These are phyloP conservation scores for Nixonia krombeini DNA, from an alignment of 1,140 invertebrate species.

Conservation along the genomic window DNA sequence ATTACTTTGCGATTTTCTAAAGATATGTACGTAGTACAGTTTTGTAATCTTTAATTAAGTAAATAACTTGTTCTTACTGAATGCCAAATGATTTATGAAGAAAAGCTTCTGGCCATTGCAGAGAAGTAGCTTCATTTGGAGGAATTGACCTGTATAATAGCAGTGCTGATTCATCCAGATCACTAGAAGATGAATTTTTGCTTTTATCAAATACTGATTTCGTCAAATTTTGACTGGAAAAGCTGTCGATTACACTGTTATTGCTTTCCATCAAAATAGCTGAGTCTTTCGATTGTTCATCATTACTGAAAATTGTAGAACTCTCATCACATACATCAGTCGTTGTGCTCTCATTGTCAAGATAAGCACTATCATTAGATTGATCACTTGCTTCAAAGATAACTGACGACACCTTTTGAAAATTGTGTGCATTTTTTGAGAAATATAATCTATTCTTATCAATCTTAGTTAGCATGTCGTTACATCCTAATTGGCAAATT, in stretches of 20 bases:
- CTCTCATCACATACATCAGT: slow-evolving; percentile 10
- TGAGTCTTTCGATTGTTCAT: slow-evolving; percentile 30
- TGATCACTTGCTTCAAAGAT: slow-evolving; percentile 59
- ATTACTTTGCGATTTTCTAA: too few relatives aligned
- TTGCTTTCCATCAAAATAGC: slow-evolving; percentile 13
- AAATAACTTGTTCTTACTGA: slow-evolving; percentile 72
- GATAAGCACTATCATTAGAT: slow-evolving; percentile 44
- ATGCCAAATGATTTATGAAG: slow-evolving; percentile 76
- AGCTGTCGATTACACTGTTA: slow-evolving; percentile 23
- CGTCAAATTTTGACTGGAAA: slow-evolving; percentile 18
- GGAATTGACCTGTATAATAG: slow-evolving; percentile 48
- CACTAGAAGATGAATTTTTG: slow-evolving; percentile 26
- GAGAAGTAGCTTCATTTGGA: slow-evolving; percentile 55
- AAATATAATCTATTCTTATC: slow-evolving; percentile 64
- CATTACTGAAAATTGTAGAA: background rate
- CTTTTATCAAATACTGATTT: slow-evolving; percentile 20
- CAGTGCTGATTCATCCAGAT: slow-evolving; percentile 19
- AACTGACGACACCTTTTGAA: slow-evolving; percentile 53
- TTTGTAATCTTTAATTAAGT: background rate
- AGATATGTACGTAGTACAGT: too few relatives aligned
- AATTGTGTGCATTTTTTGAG: slow-evolving; percentile 49
- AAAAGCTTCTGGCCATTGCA: slow-evolving; percentile 73
- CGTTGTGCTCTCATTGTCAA: slow-evolving; percentile 13
- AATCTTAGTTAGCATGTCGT: slow-evolving; percentile 74
- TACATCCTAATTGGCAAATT: slow-evolving; percentile 74